Evolutionary conservation across 2,888 invertebrate species (phyloP), one percentile per base, ranked within the genome.

Genomic region (Poecilobothrus nobilitatus): DNA sequence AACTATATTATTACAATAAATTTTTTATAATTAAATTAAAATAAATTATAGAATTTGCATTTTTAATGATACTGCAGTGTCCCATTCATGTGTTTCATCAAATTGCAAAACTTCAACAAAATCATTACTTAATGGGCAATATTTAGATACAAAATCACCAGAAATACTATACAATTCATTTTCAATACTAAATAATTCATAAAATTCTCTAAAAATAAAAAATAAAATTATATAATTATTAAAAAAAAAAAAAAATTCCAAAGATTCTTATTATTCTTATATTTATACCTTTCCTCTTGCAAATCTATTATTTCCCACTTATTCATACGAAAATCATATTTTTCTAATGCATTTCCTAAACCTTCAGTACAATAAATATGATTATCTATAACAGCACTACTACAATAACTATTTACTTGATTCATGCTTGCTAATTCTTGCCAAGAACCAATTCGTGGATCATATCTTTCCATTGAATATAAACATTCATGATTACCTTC

Each of bases 231-330:
- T 37, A 66, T 41, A 53, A 27, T 65, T 65, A 9, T 33, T 10
- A 12, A 68, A 41, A 44, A 37, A 15, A 61, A 34, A 33, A 27
- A 10, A 9, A 22, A 18, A 22, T 9, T 63, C 22, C 5, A 27
- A 27, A 27, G 5, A n/a, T n/a, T n/a, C n/a, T n/a, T n/a, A n/a
- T n/a, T n/a, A 62, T 22, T 9, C 8, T 20, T 27, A 10, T 18
- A 64, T 21, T 20, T 33, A 12, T 66, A 73, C 73, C 76, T 74
- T 37, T 76, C 75, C 44, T 75, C 74, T 37, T 74, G 73, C 66
- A 77, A 76, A 67, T 76, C 76, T 63, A 77, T 75, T n/a, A 75
- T 69, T 66, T 75, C 76, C 78, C 78, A 77, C 67, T 72, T 73
- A 66, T 74, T 73, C 67, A 73, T 72, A 21, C 75, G 73, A 41